Percentiles rank a stretch among this genome's conserved stretches.
Evolutionary conservation across 2,113 vertebrate species (phyloP).

Genomic region (Piprites chloris): DNA sequence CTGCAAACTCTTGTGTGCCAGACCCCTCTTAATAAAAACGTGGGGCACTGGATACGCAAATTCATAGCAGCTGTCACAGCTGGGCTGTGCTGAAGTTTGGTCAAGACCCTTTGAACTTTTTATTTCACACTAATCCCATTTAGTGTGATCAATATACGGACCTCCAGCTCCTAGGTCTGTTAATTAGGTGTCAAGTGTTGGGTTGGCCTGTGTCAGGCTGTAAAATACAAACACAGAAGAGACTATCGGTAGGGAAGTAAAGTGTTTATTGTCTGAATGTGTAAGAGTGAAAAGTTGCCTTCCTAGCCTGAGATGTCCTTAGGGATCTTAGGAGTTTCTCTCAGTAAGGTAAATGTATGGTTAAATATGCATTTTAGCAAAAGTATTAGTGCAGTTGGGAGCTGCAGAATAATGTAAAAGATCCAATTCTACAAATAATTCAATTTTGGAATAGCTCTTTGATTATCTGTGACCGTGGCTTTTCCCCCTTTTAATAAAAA

Average conservation of each 20-base stretch:
- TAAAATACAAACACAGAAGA: conserved; percentile 57
- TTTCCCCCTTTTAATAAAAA: background rate
- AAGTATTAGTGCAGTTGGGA: background rate
- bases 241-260: background rate
- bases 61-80: conserved; percentile 64
- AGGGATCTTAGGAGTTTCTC: background rate
- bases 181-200: conserved; percentile 72
- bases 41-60: conserved; percentile 41
- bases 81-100: conserved; percentile 50
- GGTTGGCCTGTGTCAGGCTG: conserved; percentile 50
- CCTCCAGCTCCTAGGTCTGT: conserved; percentile 56
- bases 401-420: background rate
- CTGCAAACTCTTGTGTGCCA: background rate
- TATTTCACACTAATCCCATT: conserved; percentile 69
- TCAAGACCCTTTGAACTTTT: conserved; percentile 71
- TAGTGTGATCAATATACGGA: conserved; percentile 66
- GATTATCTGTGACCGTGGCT: fast-evolving
- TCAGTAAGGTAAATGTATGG: background rate
- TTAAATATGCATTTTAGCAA: background rate
- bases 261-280: conserved; percentile 62
- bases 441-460: background rate
- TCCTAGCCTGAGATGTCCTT: background rate
- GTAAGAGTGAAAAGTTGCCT: conserved; percentile 22
- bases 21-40: conserved; percentile 27
- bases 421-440: background rate